Evolutionary conservation across 2,113 vertebrate species (phyloP).

Genomic region (Corythornis cristatus): DNA sequence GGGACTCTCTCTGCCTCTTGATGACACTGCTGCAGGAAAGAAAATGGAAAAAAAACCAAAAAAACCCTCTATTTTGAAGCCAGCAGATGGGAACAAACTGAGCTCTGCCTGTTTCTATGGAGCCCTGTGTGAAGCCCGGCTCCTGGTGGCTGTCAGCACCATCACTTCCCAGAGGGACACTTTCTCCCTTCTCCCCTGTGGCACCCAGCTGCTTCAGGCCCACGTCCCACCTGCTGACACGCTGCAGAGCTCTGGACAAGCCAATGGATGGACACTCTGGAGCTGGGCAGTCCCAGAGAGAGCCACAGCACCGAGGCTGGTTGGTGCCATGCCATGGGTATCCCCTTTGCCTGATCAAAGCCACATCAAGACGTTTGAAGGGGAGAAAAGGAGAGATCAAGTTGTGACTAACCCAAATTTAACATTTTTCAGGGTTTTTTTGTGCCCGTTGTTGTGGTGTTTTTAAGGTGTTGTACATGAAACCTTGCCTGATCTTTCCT

Average conservation of each 20-base stretch:
- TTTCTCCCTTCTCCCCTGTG: not conserved
- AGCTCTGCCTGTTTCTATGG: constrained; percentile 1
- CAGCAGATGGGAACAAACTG: not conserved
- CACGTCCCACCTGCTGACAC: accelerated
- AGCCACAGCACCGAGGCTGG: accelerated
- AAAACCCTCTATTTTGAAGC: not conserved
- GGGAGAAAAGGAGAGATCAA: not conserved
- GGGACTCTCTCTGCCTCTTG: not conserved
- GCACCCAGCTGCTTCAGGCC: not conserved
- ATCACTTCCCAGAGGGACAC: not conserved
- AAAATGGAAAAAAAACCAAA: not conserved
- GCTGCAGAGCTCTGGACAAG: not conserved
- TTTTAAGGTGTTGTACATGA: not conserved
- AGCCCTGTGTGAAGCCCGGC: not conserved
- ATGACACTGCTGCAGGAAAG: not conserved
- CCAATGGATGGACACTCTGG: not conserved
- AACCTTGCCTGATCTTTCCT: not conserved
- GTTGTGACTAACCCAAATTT: not conserved
- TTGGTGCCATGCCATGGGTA: accelerated
- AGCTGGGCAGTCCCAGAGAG: not conserved
- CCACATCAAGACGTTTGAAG: not conserved
- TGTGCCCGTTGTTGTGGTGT: too few relatives aligned
- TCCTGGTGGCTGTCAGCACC: not conserved
- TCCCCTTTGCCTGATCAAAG: not conserved
- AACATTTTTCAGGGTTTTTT: not conserved